phyloP scores from a whole-genome alignment of 2,888 invertebrate genomes.

The Ichneumon xanthorius region DNA sequence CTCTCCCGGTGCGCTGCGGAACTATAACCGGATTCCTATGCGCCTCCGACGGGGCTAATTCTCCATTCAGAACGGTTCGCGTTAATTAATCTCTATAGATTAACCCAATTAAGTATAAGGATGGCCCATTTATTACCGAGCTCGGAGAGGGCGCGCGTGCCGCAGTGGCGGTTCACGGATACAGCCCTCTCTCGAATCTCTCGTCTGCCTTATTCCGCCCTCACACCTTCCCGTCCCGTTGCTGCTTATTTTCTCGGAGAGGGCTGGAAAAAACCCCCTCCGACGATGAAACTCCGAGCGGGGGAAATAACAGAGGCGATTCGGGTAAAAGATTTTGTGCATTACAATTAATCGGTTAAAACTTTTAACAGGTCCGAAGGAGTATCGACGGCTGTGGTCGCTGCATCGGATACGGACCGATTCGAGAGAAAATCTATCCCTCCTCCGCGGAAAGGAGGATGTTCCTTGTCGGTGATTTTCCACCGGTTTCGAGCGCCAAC shows the following conservation, averaged over 20 bases:
- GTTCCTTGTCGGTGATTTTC: conserved; percentile 37
- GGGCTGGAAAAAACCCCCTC: conserved; percentile 34
- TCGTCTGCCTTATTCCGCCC: conserved; percentile 34
- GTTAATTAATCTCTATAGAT: conserved; percentile 80
- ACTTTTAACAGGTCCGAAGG: conserved; percentile 66
- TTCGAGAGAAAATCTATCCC: not conserved
- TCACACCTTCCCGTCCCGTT: conserved; percentile 1
- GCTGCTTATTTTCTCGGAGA: conserved; percentile 5
- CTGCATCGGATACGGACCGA: not conserved
- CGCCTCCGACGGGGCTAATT: conserved; percentile 71
- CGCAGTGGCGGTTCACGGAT: conserved; percentile 18
- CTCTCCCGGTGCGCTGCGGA: conserved; percentile 17
- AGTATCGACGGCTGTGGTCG: conserved; percentile 17
- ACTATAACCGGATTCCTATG: conserved; percentile 66
- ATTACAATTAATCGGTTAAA: conserved; percentile 76
- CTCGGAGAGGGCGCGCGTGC: conserved; percentile 42
- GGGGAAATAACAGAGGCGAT: conserved; percentile 72
- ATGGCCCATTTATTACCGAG: conserved; percentile 77
- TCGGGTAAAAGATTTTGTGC: conserved; percentile 78
- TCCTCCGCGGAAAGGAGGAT: conserved; percentile 1
- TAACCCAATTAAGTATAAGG: conserved; percentile 80
- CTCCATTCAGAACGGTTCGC: conserved; percentile 73
- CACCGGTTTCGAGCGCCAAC: conserved; percentile 40
- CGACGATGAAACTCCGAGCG: conserved; percentile 74
- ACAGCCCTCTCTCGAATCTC: conserved; percentile 39